These are phyloP conservation scores for Pelecanoides urinatrix DNA, from an alignment of 2,113 vertebrate genomes.

Conservation along the genomic window DNA sequence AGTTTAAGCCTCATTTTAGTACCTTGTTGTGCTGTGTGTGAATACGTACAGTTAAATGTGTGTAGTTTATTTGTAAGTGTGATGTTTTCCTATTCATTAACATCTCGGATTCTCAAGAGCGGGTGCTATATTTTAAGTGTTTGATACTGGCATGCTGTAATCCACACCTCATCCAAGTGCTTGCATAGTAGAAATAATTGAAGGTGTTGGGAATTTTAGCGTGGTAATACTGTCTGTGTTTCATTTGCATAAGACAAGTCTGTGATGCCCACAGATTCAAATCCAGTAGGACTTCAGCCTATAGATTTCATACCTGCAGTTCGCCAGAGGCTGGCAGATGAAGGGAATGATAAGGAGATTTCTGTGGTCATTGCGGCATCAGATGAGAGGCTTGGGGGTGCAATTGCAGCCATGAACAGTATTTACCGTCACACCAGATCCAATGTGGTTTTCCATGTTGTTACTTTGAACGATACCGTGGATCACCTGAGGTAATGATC, in stretches of 20 bases:
- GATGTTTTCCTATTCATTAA: neutral
- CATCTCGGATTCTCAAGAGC: neutral
- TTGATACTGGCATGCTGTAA: neutral
- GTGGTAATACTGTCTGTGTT: neutral
- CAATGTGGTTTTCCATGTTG: constrained; percentile 89
- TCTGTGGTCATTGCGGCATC: constrained; percentile 89
- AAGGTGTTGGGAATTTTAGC: neutral
- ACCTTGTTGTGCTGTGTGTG: neutral
- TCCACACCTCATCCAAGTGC: neutral
- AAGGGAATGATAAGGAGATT: constrained; percentile 79
- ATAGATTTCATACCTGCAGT: constrained; percentile 81
- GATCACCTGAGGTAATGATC: constrained; percentile 85
- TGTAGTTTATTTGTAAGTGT: neutral
- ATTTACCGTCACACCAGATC: constrained; percentile 86
- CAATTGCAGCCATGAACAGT: constrained; percentile 91
- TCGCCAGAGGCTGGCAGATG: constrained; percentile 46
- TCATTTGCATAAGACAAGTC: neutral
- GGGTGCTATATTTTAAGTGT: neutral
- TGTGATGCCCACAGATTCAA: constrained; percentile 74
- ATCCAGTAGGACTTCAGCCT: constrained; percentile 77
- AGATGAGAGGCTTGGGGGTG: constrained; percentile 89
- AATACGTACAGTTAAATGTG: neutral
- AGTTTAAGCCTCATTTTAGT: neutral
- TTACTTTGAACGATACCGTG: constrained; percentile 88
- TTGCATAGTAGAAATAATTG: neutral